Evolutionary conservation across 1,140 invertebrate species (phyloP).

Genomic region (Brachionus paranguensis): DNA sequence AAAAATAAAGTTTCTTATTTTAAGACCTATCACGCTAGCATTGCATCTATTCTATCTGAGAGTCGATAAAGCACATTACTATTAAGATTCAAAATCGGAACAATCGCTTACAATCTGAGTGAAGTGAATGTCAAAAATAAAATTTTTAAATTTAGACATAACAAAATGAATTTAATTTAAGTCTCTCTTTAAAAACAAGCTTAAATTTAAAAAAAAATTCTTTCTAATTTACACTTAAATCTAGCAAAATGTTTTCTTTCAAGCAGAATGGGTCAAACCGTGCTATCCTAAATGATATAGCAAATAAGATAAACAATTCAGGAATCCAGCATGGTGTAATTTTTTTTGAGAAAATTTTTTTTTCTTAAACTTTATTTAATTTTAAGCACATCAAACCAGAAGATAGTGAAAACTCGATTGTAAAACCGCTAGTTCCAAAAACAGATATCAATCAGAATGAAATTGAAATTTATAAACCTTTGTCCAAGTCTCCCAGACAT

Average conservation of each 20-base stretch:
- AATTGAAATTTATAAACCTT: background rate
- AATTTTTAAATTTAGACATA: background rate
- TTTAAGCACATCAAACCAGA: background rate
- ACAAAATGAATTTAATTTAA: background rate
- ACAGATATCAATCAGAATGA: constrained; percentile 9
- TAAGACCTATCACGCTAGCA: background rate
- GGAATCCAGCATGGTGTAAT: background rate
- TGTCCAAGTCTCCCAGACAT: background rate
- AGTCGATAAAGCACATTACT: background rate
- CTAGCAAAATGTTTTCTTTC: background rate
- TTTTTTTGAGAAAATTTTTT: too few relatives aligned
- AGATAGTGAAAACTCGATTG: background rate
- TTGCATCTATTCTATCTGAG: background rate
- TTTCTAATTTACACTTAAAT: background rate
- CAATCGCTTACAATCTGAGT: background rate
- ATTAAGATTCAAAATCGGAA: background rate
- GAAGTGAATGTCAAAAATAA: background rate
- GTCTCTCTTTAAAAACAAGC: background rate
- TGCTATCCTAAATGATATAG: background rate
- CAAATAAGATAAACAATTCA: background rate
- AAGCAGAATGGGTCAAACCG: background rate
- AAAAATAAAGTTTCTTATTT: background rate
- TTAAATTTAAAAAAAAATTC: background rate
- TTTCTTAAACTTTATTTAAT: too few relatives aligned
- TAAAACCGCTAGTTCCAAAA: background rate